Evolutionary conservation across 2,113 vertebrate genomes (phyloP).

Genomic region (Rhodinocichla rosea): DNA sequence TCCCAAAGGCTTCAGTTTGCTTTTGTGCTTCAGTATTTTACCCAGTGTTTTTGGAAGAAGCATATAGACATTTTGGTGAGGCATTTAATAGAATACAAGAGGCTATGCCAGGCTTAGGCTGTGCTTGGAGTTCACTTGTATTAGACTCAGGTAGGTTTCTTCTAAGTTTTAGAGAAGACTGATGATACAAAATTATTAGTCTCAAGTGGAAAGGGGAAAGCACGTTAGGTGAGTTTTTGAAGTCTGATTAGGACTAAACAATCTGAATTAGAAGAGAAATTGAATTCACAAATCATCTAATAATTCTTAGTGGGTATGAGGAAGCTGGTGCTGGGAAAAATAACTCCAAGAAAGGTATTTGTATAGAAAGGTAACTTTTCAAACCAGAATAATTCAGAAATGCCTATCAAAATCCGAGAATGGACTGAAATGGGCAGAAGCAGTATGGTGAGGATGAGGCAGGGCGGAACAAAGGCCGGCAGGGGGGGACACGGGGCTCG

Average conservation of each 20-base stretch:
- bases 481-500: background rate
- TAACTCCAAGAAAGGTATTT: background rate
- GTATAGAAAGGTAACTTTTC: background rate
- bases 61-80: background rate
- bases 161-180: background rate
- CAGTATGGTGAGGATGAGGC: accelerated
- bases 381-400: background rate
- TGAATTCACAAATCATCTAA: constrained; percentile 32
- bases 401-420: background rate
- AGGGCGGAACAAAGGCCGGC: background rate
- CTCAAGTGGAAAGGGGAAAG: background rate
- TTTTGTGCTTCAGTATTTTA: constrained; percentile 55
- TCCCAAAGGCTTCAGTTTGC: constrained; percentile 45
- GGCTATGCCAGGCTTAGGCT: background rate
- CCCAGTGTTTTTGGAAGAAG: constrained; percentile 1
- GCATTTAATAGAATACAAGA: background rate
- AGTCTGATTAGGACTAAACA: constrained; percentile 28
- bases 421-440: background rate
- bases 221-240: constrained; percentile 3
- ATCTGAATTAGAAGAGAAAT: constrained; percentile 19
- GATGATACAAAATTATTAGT: background rate
- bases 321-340: background rate
- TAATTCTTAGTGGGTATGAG: background rate
- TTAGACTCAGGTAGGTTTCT: background rate
- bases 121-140: background rate